Evolutionary conservation across 2,797 vertebrate species (phyloP).

Genomic region (Chloroceryle inda): DNA sequence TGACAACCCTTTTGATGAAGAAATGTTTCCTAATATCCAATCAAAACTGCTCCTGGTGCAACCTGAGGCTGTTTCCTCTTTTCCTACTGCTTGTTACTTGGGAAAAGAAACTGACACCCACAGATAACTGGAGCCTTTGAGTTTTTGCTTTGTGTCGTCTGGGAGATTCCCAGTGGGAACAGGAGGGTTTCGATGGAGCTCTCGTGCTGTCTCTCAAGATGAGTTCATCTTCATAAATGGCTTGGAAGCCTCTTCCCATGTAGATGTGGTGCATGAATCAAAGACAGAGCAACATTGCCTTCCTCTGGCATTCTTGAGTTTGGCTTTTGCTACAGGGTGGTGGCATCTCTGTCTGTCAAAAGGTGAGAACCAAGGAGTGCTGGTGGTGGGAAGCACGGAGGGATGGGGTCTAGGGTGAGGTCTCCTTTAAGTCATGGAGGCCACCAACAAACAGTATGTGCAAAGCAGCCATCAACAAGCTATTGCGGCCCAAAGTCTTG

Average conservation of each 20-base stretch:
- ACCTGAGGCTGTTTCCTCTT: not conserved
- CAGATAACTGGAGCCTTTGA: accelerated
- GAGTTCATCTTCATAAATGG: not conserved
- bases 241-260: not conserved
- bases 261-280: not conserved
- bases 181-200: not conserved
- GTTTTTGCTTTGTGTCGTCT: not conserved
- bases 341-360: not conserved
- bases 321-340: not conserved
- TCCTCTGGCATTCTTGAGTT: not conserved
- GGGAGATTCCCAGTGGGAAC: not conserved
- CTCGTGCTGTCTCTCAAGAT: not conserved
- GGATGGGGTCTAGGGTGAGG: not conserved
- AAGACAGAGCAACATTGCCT: not conserved
- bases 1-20: not conserved
- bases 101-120: not conserved
- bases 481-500: not conserved
- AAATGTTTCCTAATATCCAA: not conserved
- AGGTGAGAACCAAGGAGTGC: not conserved
- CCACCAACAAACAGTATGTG: not conserved
- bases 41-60: not conserved
- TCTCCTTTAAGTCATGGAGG: not conserved
- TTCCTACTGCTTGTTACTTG: not conserved
- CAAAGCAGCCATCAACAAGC: not conserved
- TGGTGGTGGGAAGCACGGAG: not conserved